Percentiles rank a stretch among this genome's conserved stretches.
These are phyloP conservation scores for Trypoxylon attenuatum DNA, from an alignment of 2,888 invertebrate species.

Conservation along the genomic window DNA sequence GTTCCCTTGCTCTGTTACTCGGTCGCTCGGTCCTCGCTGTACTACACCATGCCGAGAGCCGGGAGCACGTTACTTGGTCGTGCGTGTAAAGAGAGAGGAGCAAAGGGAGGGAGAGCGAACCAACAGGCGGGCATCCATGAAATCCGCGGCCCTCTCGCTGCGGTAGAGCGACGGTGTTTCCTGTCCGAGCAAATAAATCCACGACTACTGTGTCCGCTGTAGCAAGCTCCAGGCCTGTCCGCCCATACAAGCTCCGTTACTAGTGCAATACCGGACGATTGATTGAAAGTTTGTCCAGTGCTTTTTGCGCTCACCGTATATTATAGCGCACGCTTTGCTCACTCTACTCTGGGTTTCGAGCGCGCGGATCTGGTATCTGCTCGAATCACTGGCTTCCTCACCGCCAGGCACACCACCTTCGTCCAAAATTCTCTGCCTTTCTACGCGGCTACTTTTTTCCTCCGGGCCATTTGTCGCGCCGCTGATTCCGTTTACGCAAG, in stretches of 20 bases:
- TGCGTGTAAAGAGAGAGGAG: too few species aligned
- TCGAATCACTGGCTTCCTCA: neutral
- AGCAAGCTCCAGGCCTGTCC: constrained; percentile 54
- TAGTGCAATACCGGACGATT: constrained; percentile 58
- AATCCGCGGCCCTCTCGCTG: constrained; percentile 50
- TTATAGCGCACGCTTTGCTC: too few species aligned
- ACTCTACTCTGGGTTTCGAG: too few species aligned
- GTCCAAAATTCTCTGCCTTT: neutral
- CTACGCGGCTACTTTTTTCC: neutral
- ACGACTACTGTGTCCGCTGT: constrained; percentile 54
- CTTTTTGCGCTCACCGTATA: constrained; percentile 47
- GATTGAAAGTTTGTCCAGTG: constrained; percentile 60
- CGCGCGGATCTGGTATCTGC: neutral
- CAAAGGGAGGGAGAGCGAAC: constrained; percentile 27
- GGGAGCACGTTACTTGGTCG: too few species aligned
- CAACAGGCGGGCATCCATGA: constrained; percentile 53
- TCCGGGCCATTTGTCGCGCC: too few species aligned
- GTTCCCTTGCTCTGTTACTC: constrained; percentile 27
- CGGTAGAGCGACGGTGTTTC: constrained; percentile 66
- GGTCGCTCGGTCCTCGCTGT: constrained; percentile 9
- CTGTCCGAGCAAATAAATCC: constrained; percentile 71
- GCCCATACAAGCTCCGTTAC: constrained; percentile 68
- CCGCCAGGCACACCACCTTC: neutral
- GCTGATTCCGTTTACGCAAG: too few species aligned
- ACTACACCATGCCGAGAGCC: constrained; percentile 29